Base-by-base conservation (phyloP, 2,797 vertebrate genomes). In the Rhadinocentrus ornatus region DNA sequence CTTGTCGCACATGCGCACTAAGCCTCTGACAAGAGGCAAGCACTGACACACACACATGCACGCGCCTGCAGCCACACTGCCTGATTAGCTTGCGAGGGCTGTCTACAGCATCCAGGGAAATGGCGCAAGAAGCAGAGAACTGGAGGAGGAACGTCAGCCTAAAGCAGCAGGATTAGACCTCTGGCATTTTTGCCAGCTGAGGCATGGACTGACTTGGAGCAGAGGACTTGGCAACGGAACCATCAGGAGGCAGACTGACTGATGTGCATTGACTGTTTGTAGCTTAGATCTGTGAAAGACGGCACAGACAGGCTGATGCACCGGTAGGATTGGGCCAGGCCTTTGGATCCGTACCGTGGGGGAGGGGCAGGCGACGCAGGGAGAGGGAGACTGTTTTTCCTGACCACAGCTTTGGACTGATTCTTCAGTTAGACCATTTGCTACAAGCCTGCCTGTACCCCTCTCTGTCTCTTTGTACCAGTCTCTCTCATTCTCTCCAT, bases 81-180 rank as follows among this genome's bases (percentile, higher is more conserved):
- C 91, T 94, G 93, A 94, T 94, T 93, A 93, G 93, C 93, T 94
- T 93, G 93, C 92, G 80, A 91, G 91, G 89, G 89, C 92, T 89
- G 93, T 94, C 93, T 92, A 86, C 93, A 91, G 91, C 92, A 93
- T 93, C 92, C 91, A 88, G 91, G 88, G 93, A 92, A 91, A 93
- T 91, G 85, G 92, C 87, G 86, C 86, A 88, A 91, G 90, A 90
- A 87, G 90, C 87, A 86, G 82, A 84, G 90, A 87, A 87, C 55
- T 74, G 78, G 85, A 86, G 88, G 86, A 90, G 86, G 79, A 90
- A 78, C 76, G 62, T 71, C 84, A 89, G 79, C 83, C 85, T 73
- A 41, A 87, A 89, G 77, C 83, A 22, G 80, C 81, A 68, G 88
- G 89, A 93, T 91, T 90, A 89, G 83, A 86, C 85, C 80, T 73